Evolutionary conservation across 2,888 invertebrate species (phyloP).

Genomic region (Eupithecia inturbata): DNA sequence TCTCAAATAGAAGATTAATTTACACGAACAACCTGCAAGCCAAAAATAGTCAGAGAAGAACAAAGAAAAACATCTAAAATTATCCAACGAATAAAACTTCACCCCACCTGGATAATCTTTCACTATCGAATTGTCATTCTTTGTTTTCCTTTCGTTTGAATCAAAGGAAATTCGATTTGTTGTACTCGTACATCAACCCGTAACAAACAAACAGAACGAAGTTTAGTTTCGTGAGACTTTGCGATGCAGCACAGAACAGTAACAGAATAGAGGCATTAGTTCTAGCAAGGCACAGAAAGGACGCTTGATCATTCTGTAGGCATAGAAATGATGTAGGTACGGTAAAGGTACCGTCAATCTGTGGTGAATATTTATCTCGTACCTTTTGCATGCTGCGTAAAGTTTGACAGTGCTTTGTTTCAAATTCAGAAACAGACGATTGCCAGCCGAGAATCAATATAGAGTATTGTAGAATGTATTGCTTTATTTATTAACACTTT

Average conservation of each 20-base stretch:
- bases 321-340: neutral
- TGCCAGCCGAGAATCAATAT: too few relatives aligned
- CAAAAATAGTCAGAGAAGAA: conserved; percentile 5
- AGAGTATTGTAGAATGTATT: too few relatives aligned
- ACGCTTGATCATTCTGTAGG: neutral
- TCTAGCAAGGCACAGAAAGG: neutral
- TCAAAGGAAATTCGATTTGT: conserved; percentile 81
- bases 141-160: conserved; percentile 67
- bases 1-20: neutral
- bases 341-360: too few relatives aligned
- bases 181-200: conserved; percentile 70
- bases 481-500: too few relatives aligned
- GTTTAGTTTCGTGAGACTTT: conserved; percentile 71
- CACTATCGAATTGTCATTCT: conserved; percentile 47
- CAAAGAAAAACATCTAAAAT: conserved; percentile 9
- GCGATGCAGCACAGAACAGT: conserved; percentile 52
- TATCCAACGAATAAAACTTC: conserved; percentile 11
- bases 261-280: neutral
- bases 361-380: too few relatives aligned
- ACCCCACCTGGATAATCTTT: conserved; percentile 34
- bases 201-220: conserved; percentile 76
- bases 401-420: too few relatives aligned
- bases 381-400: too few relatives aligned
- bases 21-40: neutral
- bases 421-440: too few relatives aligned